Base-by-base conservation (phyloP, 2,113 vertebrate genomes). In the Mugil cephalus region DNA sequence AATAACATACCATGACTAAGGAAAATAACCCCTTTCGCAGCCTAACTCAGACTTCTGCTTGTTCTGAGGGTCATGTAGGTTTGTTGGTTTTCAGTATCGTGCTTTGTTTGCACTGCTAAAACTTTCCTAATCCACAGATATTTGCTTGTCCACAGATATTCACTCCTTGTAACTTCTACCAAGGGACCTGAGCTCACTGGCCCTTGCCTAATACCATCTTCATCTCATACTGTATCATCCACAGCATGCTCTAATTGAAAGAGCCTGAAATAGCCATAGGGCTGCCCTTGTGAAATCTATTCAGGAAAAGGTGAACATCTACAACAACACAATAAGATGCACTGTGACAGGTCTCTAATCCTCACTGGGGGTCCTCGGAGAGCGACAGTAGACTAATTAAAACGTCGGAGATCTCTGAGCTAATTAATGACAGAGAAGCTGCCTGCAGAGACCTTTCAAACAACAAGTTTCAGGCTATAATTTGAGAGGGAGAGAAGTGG, bases 361-460 rank as follows among this genome's bases (percentile, higher is more conserved):
- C 47, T 61, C 73, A 19, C 56, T 48, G 12, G 36, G 9, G 35
- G 39, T 52, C 83, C 62, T 56, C 30, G 39, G 69, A 88, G 74
- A 89, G 60, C 61, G 74, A 83, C 62, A 48, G 46, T 21, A 66
- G 68, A 84, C 81, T 87, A 82, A 88, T 86, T 88, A 88, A 89
- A 81, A 84, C 63, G 65, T 86, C 69, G 78, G 73, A 56, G 24
- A 70, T 58, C 52, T 52, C 51, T 35, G 48, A 67, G 70, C 64
- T 81, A 87, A 88, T 91, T 85, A 88, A 85, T 74, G 72, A 61
- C 60, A 50, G 73, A 65, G 79, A 71, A 67, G 39, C 48, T 45
- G 35, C 24, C 79, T 18, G 1, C 6, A 4, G 52, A 81, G 61
- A 51, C 67, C 50, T 79, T 53, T 74, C 17, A 81, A 42, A 84